Percentiles rank a stretch among this genome's conserved stretches.
Conservation (phyloP, 2,888 invertebrate genomes). For the Reticulitermes lucifugus region DNA sequence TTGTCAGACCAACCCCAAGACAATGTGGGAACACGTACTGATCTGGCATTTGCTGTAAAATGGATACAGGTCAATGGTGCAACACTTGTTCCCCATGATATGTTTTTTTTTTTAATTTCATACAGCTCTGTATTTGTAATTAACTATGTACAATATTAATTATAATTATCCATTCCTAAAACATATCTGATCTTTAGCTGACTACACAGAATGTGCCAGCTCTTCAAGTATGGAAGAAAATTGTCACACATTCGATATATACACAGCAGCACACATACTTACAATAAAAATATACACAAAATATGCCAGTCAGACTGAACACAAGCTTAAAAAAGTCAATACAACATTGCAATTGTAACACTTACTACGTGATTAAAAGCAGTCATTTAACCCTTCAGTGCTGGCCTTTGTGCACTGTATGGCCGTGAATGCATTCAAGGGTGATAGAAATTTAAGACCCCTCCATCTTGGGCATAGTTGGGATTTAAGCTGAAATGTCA, state of each 20-base stretch:
- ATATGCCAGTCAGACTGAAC: not conserved
- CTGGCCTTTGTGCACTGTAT: too few relatives aligned
- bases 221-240: not conserved
- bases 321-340: too few relatives aligned
- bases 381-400: too few relatives aligned
- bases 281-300: not conserved
- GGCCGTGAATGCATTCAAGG: too few relatives aligned
- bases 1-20: too few relatives aligned
- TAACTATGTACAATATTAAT: not conserved
- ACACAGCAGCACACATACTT: not conserved
- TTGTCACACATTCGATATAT: not conserved
- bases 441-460: too few relatives aligned
- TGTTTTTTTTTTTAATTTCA: not conserved
- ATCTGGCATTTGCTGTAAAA: too few relatives aligned
- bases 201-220: not conserved
- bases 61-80: not conserved
- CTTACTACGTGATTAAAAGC: too few relatives aligned
- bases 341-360: too few relatives aligned
- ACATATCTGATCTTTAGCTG: constrained; percentile 1
- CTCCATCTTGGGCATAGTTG: too few relatives aligned
- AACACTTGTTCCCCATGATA: not conserved
- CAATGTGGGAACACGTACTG: too few relatives aligned
- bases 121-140: not conserved
- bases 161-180: constrained; percentile 5
- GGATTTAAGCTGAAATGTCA: too few relatives aligned